phyloP scores from a whole-genome alignment of 2,888 invertebrate genomes.

The Drosophila lacicola region DNA sequence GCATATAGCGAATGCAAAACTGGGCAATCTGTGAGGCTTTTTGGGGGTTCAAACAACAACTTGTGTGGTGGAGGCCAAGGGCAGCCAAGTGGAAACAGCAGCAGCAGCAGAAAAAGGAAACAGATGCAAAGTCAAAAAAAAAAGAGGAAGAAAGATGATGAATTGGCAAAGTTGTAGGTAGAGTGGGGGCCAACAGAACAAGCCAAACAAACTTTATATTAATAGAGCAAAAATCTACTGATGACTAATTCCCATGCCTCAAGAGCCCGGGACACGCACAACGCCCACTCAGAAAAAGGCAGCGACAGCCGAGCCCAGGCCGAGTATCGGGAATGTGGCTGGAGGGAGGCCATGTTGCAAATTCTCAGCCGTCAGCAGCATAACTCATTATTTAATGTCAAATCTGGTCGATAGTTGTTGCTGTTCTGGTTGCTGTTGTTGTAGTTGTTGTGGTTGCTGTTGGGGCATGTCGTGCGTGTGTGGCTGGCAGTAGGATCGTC shows the following conservation, averaged over 20 bases:
- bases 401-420: constrained; percentile 64
- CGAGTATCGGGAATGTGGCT: constrained; percentile 4
- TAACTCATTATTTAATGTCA: constrained; percentile 81
- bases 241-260: constrained; percentile 59
- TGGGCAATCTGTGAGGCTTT: constrained; percentile 46
- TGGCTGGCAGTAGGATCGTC: constrained; percentile 13
- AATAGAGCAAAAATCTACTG: constrained; percentile 27
- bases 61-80: constrained; percentile 6
- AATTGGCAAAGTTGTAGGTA: constrained; percentile 58
- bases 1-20: constrained; percentile 20
- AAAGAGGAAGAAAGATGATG: constrained; percentile 51
- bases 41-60: constrained; percentile 25
- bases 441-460: constrained; percentile 4
- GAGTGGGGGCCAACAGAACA: constrained; percentile 11
- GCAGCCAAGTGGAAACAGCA: constrained; percentile 51
- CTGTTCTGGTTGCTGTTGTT: constrained; percentile 9
- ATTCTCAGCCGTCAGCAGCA: constrained; percentile 73
- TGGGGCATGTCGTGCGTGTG: constrained; percentile 46
- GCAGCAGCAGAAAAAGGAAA: constrained; percentile 27
- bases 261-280: constrained; percentile 36
- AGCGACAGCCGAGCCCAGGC: constrained; percentile 11
- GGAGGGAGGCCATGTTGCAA: constrained; percentile 58
- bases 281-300: constrained; percentile 41
- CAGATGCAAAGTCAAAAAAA: constrained; percentile 60
- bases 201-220: constrained; percentile 37